Evolutionary conservation across 2,797 vertebrate species (phyloP), one percentile per base, ranked within the genome.

Genomic region (Neostethus bicornis): DNA sequence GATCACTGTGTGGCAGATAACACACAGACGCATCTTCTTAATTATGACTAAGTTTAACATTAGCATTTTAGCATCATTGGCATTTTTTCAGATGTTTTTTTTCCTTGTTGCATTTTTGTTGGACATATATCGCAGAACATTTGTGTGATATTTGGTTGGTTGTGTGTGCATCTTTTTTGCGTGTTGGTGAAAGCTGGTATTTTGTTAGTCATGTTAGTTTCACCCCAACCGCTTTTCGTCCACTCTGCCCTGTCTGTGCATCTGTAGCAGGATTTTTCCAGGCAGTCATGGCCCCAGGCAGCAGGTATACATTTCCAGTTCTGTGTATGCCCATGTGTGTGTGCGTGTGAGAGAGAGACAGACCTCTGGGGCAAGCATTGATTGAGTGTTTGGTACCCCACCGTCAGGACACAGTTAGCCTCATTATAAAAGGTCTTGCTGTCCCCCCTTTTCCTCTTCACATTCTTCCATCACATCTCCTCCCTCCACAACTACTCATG

Each of bases 201-300:
- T 51, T 55, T 44, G 62, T 76, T 62, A 35, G 61, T 72, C 66
- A 70, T 81, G 75, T 84, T 73, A 81, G 73, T 65, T 64, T 41
- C 60, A 57, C 54, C 73, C 52, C 73, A 66, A 64, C 52, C 37
- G 58, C 66, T 72, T 77, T 62, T 70, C 61, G 70, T 73, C 66
- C 57, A 13, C 52, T 70, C 59, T 19, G 47, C 49, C 64, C 32
- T 28, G 26, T 59, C 47, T 51, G 42, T 47, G 61, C 56, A 24
- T 65, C 67, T 64, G 47, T 76, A 81, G 72, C 79, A 80, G 72
- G 77, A 87, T 87, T 86, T 73, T 77, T 86, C 83, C 70, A 79
- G 75, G 77, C 74, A 63, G 68, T 79, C 75, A 77, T 73, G 58
- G 65, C 79, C 70, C 38, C 21, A 11, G 51, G 70, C 64, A 21